Base-by-base conservation (phyloP, 2,113 vertebrate genomes). In the Thermophis baileyi region DNA sequence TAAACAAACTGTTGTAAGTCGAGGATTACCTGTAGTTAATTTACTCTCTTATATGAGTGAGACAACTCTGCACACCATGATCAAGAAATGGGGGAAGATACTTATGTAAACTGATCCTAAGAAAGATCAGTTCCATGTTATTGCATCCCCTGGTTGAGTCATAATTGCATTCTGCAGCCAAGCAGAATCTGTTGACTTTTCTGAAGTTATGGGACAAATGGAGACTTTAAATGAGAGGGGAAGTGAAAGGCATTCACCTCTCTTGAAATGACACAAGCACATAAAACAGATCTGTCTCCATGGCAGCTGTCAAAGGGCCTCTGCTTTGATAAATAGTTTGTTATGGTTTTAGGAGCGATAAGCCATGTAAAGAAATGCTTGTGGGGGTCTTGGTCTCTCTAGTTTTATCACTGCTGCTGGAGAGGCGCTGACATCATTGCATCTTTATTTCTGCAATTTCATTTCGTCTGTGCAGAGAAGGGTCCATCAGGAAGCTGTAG, bases 401-500 rank as follows among this genome's bases (percentile, higher is more conserved):
- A 0, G 46, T 5, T 85, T 93, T 92, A 51, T 94, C 46, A 89
- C 1, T 20, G 14, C 25, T 92, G 12, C 6, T 4, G 89, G 46
- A 10, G 51, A 10, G 27, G 86, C 69, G 18, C 44, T 90, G 3
- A 50, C 90, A 92, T 53, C 14, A 93, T 14, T 89, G 14, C 90
- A n/a, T 95, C 94, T 93, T 93, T 95, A 69, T 92, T 94, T 94
- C 94, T 44, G 87, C 54, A 47, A 0, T 92, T 30, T 91, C 94
- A 16, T 89, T 94, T 96, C n/a, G 22, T 93, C 96, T 96, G 88
- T 93, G 50, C 91, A 69, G 92, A 92, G 85, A 91, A 89, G 57
- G n/a, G 14, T 94, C 0, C 0, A 35, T 69, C 0, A 0, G 90
- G 47, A 96, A 95, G 89, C 46, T 50, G 2, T 94, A 95, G 94